Evolutionary conservation across 2,113 vertebrate species (phyloP), one percentile per base, ranked within the genome.

Genomic region (Elachura formosa): DNA sequence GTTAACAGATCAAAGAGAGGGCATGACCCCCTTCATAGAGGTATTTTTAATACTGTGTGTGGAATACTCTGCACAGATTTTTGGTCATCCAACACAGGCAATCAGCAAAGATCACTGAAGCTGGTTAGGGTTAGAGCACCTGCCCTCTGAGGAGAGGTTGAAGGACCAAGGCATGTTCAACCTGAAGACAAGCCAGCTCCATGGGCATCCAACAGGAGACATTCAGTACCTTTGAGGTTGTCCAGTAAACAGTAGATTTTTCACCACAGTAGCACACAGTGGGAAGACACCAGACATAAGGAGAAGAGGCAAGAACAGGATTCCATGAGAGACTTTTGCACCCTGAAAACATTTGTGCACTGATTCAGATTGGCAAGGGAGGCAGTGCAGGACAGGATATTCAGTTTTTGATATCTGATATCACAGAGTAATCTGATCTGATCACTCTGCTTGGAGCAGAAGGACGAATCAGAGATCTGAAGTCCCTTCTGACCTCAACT

Each of bases 11-110:
- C 59, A 71, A 71, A 74, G 38, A 74, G 18, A 45, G 29, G 8
- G 11, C 3, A 49, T 66, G 66, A 48, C 8, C n/a, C n/a, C 15
- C 13, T 52, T 63, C 36, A 13, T 5, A 58, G 51, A 51, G 87
- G 14, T 4, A 46, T 20, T 28, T 67, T 5, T 1, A n/a, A 43
- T n/a, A 17, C 9, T 82, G 20, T 0, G 0, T 38, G 73, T 74
- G 71, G 23, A 69, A 45, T 45, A 36, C 7, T 54, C 20, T 12
- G 8, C 13, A 18, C 29, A 33, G 41, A 54, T 58, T 66, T 56
- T 61, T 20, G 9, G 10, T 9, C 3, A 12, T 34, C 5, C 9
- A 45, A 2, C 24, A 40, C 2, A 73, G 12, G 4, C 17, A 29
- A 14, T 78, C 52, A 72, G 11, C 23, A 45, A 28, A 62, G 21